These are phyloP conservation scores for Synodontis membranacea DNA, from an alignment of 2,113 vertebrate genomes.

Conservation along the genomic window DNA sequence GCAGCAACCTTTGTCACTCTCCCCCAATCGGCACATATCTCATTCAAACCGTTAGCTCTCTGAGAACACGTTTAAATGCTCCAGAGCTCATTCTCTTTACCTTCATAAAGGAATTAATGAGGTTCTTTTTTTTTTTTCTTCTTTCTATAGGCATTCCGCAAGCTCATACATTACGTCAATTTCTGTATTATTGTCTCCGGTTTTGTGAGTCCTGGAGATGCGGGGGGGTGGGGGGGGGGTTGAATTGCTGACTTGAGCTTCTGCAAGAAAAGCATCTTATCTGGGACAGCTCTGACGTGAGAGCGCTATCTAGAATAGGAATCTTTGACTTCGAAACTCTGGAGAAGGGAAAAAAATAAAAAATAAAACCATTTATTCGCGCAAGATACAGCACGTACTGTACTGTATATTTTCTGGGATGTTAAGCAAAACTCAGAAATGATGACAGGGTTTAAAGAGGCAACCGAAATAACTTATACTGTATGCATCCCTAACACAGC, in stretches of 20 bases:
- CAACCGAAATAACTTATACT: neutral
- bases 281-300: constrained; percentile 67
- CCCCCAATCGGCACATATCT: neutral
- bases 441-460: neutral
- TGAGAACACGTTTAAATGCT: neutral
- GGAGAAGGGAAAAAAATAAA: constrained; percentile 63
- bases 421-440: constrained; percentile 71
- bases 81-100: constrained; percentile 2
- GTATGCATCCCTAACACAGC: neutral
- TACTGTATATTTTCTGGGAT: constrained; percentile 71
- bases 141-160: constrained; percentile 35
- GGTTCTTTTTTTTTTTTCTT: no score
- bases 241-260: constrained; percentile 72
- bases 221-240: no score
- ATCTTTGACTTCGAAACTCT: constrained; percentile 53
- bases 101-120: constrained; percentile 36
- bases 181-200: constrained; percentile 61
- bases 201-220: constrained; percentile 66
- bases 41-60: neutral
- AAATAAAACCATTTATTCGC: constrained; percentile 71
- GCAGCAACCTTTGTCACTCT: constrained; percentile 21
- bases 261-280: constrained; percentile 75
- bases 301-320: constrained; percentile 62
- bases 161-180: constrained; percentile 32
- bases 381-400: constrained; percentile 41